phyloP scores from a whole-genome alignment of 2,797 vertebrate species.

The Xenopus petersii region DNA sequence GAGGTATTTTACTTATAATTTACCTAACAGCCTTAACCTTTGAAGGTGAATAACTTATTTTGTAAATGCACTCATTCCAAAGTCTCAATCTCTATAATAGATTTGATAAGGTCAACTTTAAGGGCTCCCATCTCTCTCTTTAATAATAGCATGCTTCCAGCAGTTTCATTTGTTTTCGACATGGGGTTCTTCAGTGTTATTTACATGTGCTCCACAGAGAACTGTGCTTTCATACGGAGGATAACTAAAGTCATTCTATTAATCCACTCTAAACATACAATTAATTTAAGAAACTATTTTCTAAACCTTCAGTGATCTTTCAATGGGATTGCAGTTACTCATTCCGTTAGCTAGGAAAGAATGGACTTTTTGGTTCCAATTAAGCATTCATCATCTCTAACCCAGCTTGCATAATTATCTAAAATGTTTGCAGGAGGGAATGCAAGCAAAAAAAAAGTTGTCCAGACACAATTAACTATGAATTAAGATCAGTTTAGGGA shows the following conservation, averaged over 20 bases:
- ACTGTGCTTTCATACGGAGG: background rate
- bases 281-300: too few relatives aligned
- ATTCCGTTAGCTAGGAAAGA: too few relatives aligned
- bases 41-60: conserved; percentile 36
- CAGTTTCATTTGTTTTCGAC: conserved; percentile 11
- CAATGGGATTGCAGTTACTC: too few relatives aligned
- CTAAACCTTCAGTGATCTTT: too few relatives aligned
- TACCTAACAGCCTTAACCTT: conserved; percentile 33
- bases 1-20: conserved; percentile 28
- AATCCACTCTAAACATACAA: background rate
- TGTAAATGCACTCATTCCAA: conserved; percentile 20
- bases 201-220: background rate
- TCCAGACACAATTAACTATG: too few relatives aligned
- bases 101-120: conserved; percentile 22
- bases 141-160: conserved; percentile 3
- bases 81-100: conserved; percentile 17
- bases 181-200: background rate
- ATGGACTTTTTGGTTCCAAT: too few relatives aligned
- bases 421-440: background rate
- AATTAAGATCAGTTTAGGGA: too few relatives aligned
- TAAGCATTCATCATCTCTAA: too few relatives aligned
- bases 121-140: conserved; percentile 6
- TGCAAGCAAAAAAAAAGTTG: background rate
- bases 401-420: background rate
- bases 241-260: background rate